Conservation (phyloP, 2,888 invertebrate species). For the Ophion slaviceki region DNA sequence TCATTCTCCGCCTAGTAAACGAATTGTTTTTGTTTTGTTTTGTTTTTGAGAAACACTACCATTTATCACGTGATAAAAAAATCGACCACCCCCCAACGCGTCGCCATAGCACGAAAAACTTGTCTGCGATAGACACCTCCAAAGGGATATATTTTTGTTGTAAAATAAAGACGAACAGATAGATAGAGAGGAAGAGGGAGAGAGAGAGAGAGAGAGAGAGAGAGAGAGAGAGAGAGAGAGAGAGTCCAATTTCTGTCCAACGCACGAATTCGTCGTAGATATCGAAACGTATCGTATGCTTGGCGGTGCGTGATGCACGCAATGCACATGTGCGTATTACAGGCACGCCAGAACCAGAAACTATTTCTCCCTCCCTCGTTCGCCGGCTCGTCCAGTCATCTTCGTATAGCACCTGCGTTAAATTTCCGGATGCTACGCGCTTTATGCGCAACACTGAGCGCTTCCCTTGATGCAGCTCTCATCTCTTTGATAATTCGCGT, state of each 20-base stretch:
- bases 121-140: slow-evolving; percentile 28
- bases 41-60: too few species aligned
- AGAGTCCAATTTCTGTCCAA: slow-evolving; percentile 54
- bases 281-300: slow-evolving; percentile 48
- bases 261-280: slow-evolving; percentile 55
- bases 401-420: slow-evolving; percentile 59
- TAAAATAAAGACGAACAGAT: not conserved
- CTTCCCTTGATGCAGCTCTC: slow-evolving; percentile 51
- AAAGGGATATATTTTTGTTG: not conserved
- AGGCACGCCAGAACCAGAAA: slow-evolving; percentile 58
- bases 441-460: slow-evolving; percentile 48
- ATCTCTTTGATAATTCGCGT: slow-evolving; percentile 62
- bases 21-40: too few species aligned
- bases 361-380: slow-evolving; percentile 13
- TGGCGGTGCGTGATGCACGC: slow-evolving; percentile 64
- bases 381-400: slow-evolving; percentile 28
- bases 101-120: not conserved
- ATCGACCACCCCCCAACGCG: not conserved
- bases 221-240: slow-evolving; percentile 21
- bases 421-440: slow-evolving; percentile 58
- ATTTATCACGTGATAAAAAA: too few species aligned
- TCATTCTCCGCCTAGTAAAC: too few species aligned
- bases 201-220: slow-evolving; percentile 26
- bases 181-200: slow-evolving; percentile 17
- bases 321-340: slow-evolving; percentile 56